Evolutionary conservation across 2,797 vertebrate genomes (phyloP).

Genomic region (Carduelis carduelis): DNA sequence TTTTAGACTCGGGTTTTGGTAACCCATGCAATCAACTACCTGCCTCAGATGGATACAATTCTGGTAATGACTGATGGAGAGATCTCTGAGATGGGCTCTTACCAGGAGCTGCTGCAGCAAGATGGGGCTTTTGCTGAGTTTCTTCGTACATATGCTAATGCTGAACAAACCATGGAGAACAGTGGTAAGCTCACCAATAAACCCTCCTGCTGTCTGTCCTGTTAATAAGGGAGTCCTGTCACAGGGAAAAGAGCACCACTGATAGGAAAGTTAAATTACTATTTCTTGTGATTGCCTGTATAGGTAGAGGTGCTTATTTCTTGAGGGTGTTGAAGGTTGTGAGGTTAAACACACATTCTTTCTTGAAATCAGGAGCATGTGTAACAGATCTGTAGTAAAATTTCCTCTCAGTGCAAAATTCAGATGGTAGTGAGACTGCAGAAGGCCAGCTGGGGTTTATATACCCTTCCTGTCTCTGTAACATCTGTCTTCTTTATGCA

Average conservation of each 20-base stretch:
- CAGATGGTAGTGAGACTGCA: background rate
- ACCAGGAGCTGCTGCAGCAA: conserved; percentile 85
- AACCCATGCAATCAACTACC: conserved; percentile 88
- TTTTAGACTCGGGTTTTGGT: conserved; percentile 86
- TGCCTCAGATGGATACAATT: conserved; percentile 87
- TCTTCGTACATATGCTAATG: conserved; percentile 80
- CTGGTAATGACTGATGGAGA: conserved; percentile 90
- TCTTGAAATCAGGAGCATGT: background rate
- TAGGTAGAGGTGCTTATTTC: background rate
- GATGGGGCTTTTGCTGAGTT: conserved; percentile 90
- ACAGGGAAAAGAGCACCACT: background rate
- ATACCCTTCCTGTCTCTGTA: background rate
- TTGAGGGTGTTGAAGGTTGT: background rate
- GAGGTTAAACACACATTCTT: background rate
- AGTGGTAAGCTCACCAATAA: conserved; percentile 68
- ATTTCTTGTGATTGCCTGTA: rapidly evolving
- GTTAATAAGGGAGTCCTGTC: background rate
- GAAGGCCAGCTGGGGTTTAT: background rate
- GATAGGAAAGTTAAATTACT: background rate
- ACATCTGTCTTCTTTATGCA: background rate
- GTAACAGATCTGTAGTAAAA: background rate
- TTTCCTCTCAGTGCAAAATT: background rate
- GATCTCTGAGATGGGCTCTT: conserved; percentile 92
- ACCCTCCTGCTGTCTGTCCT: background rate
- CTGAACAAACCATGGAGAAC: conserved; percentile 71